Evolutionary conservation across 1,140 invertebrate genomes (phyloP).

Genomic region (Microplitis demolitor): DNA sequence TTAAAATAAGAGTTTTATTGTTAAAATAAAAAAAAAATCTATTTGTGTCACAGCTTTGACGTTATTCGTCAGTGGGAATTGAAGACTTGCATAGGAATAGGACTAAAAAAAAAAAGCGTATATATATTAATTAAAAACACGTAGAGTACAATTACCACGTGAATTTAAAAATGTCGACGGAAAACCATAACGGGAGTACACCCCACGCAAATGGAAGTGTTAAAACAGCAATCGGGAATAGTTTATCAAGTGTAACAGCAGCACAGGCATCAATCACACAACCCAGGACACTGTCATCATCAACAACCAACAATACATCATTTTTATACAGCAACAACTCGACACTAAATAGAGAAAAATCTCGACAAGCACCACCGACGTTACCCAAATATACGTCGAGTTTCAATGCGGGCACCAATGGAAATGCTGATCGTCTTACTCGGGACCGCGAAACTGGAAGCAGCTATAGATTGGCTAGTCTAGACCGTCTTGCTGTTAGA

Average conservation of each 20-base stretch:
- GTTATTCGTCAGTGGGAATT: too few relatives aligned
- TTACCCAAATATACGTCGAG: slow-evolving; percentile 69
- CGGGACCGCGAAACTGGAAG: slow-evolving; percentile 65
- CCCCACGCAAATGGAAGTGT: slow-evolving; percentile 51
- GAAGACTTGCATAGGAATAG: too few relatives aligned
- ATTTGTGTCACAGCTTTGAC: too few relatives aligned
- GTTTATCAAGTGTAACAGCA: slow-evolving; percentile 35
- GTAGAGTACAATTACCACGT: too few relatives aligned
- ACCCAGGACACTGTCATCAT: slow-evolving; percentile 23
- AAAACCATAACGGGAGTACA: slow-evolving; percentile 54
- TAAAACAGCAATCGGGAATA: slow-evolving; percentile 38
- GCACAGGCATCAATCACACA: slow-evolving; percentile 31
- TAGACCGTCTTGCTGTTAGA: slow-evolving; percentile 72
- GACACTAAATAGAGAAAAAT: slow-evolving; percentile 50
- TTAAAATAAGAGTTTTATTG: too few relatives aligned
- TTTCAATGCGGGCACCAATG: slow-evolving; percentile 64
- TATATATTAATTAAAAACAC: too few relatives aligned
- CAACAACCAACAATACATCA: slow-evolving; percentile 49
- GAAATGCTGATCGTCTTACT: slow-evolving; percentile 57
- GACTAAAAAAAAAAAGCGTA: too few relatives aligned
- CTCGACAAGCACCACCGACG: slow-evolving; percentile 67
- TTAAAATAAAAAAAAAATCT: too few relatives aligned
- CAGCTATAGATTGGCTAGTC: slow-evolving; percentile 71
- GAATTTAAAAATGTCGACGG: slow-evolving; percentile 44
- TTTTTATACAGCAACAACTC: slow-evolving; percentile 61